Evolutionary conservation across 2,888 invertebrate species (phyloP).

Genomic region (Unio delphinus): DNA sequence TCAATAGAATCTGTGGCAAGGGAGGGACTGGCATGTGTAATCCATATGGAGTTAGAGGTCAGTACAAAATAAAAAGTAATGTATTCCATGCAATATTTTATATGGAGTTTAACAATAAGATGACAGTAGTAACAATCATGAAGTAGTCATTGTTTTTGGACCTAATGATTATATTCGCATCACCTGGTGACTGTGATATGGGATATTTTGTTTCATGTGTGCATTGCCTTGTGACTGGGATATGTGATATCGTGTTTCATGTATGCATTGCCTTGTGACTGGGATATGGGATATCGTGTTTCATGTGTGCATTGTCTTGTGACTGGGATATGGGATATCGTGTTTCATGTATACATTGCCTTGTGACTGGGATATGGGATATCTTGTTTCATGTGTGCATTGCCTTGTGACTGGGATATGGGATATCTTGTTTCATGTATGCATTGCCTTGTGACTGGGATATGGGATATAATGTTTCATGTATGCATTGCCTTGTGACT

Average conservation of each 20-base stretch:
- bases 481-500: too few species aligned
- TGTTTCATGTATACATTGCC: too few species aligned
- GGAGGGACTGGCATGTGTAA: conserved; percentile 70
- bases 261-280: background rate
- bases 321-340: too few species aligned
- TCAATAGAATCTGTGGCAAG: conserved; percentile 68
- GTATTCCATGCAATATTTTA: background rate
- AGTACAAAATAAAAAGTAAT: conserved; percentile 1
- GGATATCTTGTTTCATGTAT: background rate
- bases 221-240: too few species aligned
- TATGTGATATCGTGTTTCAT: too few species aligned
- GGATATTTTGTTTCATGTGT: too few species aligned
- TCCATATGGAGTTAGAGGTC: conserved; percentile 71
- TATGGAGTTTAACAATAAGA: too few species aligned
- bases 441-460: background rate
- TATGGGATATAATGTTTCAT: too few species aligned
- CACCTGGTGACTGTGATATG: background rate
- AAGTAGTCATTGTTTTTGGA: background rate
- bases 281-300: too few species aligned
- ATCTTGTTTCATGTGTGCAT: background rate
- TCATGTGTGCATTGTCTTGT: background rate
- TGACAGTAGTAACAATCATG: background rate
- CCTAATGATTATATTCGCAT: background rate
- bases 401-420: too few species aligned
- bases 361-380: too few species aligned